Conservation (phyloP, 2,888 invertebrate genomes). For the Lasiommata megera region DNA sequence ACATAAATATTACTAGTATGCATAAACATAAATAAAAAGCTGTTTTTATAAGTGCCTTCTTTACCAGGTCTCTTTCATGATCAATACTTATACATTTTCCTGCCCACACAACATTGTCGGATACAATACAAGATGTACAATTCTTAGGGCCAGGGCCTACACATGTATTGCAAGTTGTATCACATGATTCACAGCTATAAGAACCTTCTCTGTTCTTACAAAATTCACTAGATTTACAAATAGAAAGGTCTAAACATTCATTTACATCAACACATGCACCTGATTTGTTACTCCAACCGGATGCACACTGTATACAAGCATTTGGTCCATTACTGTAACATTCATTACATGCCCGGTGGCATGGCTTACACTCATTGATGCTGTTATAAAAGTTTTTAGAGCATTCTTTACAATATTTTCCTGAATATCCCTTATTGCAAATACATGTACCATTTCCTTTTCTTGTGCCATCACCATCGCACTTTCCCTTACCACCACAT, state of each 20-base stretch:
- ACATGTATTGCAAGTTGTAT: slow-evolving; percentile 90
- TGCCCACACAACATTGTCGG: slow-evolving; percentile 48
- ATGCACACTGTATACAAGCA: slow-evolving; percentile 75
- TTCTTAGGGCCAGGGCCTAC: slow-evolving; percentile 92
- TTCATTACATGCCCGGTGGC: slow-evolving; percentile 89
- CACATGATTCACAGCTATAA: slow-evolving; percentile 89
- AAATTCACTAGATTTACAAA: slow-evolving; percentile 85
- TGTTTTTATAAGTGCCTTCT: slow-evolving; percentile 44
- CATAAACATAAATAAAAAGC: slow-evolving; percentile 50
- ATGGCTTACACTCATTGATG: slow-evolving; percentile 86
- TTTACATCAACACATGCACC: slow-evolving; percentile 91
- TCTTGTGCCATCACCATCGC: slow-evolving; percentile 93
- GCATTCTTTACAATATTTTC: slow-evolving; percentile 89
- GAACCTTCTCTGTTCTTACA: slow-evolving; percentile 94
- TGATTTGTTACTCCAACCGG: slow-evolving; percentile 87
- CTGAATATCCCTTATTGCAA: slow-evolving; percentile 91
- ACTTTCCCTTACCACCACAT: slow-evolving; percentile 90
- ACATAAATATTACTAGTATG: slow-evolving; percentile 43
- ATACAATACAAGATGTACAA: slow-evolving; percentile 87
- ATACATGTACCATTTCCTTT: slow-evolving; percentile 95
- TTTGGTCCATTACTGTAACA: slow-evolving; percentile 88
- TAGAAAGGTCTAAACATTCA: slow-evolving; percentile 84
- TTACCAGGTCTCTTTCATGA: slow-evolving; percentile 46
- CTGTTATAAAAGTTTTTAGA: slow-evolving; percentile 84
- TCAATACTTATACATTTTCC: slow-evolving; percentile 56